Evolutionary conservation across 2,113 vertebrate species (phyloP).

Genomic region (Alethe diademata): DNA sequence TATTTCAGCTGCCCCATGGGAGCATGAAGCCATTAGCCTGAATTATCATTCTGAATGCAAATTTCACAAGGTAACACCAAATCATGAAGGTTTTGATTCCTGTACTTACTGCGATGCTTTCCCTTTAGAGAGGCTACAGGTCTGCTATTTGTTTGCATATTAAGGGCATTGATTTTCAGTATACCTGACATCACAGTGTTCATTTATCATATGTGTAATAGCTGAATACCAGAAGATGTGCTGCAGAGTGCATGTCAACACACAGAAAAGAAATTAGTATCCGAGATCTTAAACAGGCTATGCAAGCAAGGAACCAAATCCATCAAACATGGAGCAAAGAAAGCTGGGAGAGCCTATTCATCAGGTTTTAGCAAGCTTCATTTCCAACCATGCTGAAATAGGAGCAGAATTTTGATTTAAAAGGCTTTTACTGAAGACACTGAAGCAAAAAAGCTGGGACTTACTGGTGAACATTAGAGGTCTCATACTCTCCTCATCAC

Average conservation of each 20-base stretch:
- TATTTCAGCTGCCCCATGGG: conserved; percentile 62
- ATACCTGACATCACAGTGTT: not conserved
- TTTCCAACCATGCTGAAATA: not conserved
- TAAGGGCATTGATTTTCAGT: conserved; percentile 25
- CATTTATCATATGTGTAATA: conserved; percentile 4
- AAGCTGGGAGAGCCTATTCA: not conserved
- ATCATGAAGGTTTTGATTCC: conserved; percentile 50
- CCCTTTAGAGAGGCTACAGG: conserved; percentile 12
- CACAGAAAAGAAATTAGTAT: not conserved
- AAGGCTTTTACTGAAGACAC: not conserved
- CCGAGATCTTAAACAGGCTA: not conserved
- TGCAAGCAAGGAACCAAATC: not conserved
- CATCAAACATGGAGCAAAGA: not conserved
- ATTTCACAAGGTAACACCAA: conserved; percentile 61
- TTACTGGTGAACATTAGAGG: not conserved
- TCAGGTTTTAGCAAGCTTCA: not conserved
- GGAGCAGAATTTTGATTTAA: not conserved
- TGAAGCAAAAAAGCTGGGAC: not conserved
- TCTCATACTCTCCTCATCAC: not conserved
- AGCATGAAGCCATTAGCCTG: conserved; percentile 69
- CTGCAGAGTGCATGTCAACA: not conserved
- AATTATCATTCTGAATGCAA: conserved; percentile 72
- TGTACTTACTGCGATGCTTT: not conserved
- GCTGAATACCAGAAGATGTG: not conserved
- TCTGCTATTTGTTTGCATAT: conserved; percentile 30